Base-by-base conservation (phyloP, 1,140 invertebrate species). In the Thrips palmi region DNA sequence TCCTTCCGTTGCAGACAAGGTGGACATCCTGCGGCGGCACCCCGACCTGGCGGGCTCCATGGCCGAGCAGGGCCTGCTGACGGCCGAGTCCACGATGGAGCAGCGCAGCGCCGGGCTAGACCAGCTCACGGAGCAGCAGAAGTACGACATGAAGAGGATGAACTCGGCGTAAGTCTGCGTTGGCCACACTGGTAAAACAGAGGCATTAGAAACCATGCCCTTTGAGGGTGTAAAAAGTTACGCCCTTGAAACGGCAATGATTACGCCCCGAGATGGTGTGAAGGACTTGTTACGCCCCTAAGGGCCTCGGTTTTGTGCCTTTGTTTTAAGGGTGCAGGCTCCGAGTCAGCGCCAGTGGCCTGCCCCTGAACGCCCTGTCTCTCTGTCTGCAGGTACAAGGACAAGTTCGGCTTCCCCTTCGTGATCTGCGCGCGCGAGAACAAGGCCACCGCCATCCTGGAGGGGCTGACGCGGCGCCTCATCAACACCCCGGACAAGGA, bases 391-490 rank as follows among this genome's bases (percentile, higher is more conserved):
- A 71, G 67, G 39, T 78, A 78, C 46, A 70, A 65, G 53, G 48
- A 55, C 14, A 75, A 74, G 47, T 75, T 75, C 57, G 65, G 65
- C 23, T 77, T 77, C 53, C 74, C 75, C 4, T 78, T 77, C 54
- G 67, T 78, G 20, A 72, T 77, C 33, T 76, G 71, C 50, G 73
- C 65, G 5, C 58, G 71, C 42, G 61, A 70, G 58, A 76, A 76
- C 46, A 71, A 72, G 50, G 60, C 70, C 15, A 52, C 60, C 21
- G 60, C 64, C 2, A 74, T 78, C 42, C 54, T 75, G 19, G 49
- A 59, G 22, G 66, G 64, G 24, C 52, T 77, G 8, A 53, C 64
- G 43, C 43, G 42, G 1, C 54, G 75, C 44, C 57, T 71, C 31
- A 47, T 64, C 24, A 74, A 75, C 48, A 50, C 56, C 3, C 47